These are phyloP conservation scores for Rhincodon typus DNA, from an alignment of 2,797 vertebrate species.

Conservation along the genomic window DNA sequence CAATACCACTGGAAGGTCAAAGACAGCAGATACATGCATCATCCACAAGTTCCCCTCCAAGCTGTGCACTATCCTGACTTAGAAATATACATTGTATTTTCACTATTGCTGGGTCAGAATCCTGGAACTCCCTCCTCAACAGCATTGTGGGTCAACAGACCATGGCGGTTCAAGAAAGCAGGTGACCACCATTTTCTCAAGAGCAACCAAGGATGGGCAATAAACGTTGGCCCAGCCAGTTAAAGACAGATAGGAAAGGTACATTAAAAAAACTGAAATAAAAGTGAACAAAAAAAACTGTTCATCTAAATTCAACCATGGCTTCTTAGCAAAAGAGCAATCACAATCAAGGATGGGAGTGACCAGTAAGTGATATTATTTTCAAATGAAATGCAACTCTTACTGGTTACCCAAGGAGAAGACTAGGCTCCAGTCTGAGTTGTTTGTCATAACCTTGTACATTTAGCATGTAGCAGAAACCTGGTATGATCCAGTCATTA, in stretches of 20 bases:
- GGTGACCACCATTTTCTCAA: too few relatives aligned
- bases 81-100: too few relatives aligned
- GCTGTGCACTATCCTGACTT: too few relatives aligned
- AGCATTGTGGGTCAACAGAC: too few relatives aligned
- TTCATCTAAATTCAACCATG: not conserved
- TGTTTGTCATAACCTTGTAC: not conserved
- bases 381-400: not conserved
- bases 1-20: too few relatives aligned
- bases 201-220: too few relatives aligned
- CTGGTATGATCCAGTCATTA: not conserved
- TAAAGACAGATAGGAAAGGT: not conserved
- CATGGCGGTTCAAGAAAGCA: too few relatives aligned
- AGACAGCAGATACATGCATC: too few relatives aligned
- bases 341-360: not conserved
- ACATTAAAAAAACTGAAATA: not conserved
- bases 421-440: not conserved
- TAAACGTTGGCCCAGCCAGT: not conserved
- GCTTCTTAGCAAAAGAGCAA: not conserved
- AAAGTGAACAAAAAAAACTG: not conserved
- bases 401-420: not conserved
- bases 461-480: not conserved
- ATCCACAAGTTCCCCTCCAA: too few relatives aligned
- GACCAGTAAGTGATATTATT: not conserved
- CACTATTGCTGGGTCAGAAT: too few relatives aligned
- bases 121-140: too few relatives aligned